Evolutionary conservation across 2,888 invertebrate genomes (phyloP), one percentile per base, ranked within the genome.

Genomic region (Acholoe squamosa): DNA sequence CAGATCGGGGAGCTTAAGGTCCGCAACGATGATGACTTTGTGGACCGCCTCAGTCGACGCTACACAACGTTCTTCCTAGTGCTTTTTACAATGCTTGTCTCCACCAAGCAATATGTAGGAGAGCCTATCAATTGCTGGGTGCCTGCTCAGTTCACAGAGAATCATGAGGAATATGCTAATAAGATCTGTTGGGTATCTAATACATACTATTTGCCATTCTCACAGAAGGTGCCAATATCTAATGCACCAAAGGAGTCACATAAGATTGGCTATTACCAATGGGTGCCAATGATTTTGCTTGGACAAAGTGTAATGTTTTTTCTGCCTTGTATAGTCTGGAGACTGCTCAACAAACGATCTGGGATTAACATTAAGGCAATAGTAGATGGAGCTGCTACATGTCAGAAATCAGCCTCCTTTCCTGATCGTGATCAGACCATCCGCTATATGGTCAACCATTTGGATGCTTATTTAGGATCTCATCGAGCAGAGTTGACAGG

Each of bases 51-150:
- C 91, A 96, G 95, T 93, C 96, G 96, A 93, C 95, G 95, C 91
- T 96, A 96, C 93, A 96, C 96, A 19, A 96, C 96, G 89, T 95
- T 97, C 89, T 97, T 99, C 94, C 96, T 99, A 95, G 97, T 99
- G 94, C 98, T 98, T 92, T 98, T 98, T 96, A 98, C 98, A 92
- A 96, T 99, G 94, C 97, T 99, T 94, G 98, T 99, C 92, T 98
- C 98, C 89, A 98, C 98, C 93, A 97, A 98, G 91, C 99, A 99
- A 95, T 99, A 99, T 96, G 99, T 99, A 95, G 99, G 99, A 16
- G 99, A 99, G 96, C 99, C 99, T 33, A 99, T 99, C 95, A 98
- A 98, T 96, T 99, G 99, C 96, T 96, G 96, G 95, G 96, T 96
- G 90, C 96, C 96, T 28, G 96, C 96, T 3, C 96, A 96, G 93